Conservation (phyloP, 2,797 vertebrate genomes). For the Perdix hodgsoniae region DNA sequence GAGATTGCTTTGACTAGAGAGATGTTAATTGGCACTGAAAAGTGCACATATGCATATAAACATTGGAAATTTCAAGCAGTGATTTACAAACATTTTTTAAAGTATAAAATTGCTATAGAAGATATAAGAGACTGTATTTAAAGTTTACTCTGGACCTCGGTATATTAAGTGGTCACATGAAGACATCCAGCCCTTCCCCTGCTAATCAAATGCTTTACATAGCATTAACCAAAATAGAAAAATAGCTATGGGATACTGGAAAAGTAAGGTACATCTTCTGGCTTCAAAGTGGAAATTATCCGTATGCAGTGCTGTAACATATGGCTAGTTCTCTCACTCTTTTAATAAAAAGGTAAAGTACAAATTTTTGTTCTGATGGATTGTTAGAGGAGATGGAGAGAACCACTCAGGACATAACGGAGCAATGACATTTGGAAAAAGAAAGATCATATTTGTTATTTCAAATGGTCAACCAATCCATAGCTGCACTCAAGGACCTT, state of each 20-base stretch:
- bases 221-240: not conserved
- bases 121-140: slow-evolving; percentile 7
- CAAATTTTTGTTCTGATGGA: not conserved
- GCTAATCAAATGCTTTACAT: slow-evolving; percentile 23
- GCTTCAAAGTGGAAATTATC: not conserved
- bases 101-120: not conserved
- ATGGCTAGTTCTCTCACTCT: not conserved
- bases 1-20: not conserved
- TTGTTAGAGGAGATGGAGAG: not conserved
- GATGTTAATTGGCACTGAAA: slow-evolving; percentile 15
- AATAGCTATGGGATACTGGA: not conserved
- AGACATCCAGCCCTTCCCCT: not conserved
- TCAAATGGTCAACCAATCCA: not conserved
- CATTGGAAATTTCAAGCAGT: not conserved
- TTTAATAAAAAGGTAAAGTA: not conserved
- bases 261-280: not conserved
- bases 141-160: not conserved
- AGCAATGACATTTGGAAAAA: not conserved
- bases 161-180: not conserved
- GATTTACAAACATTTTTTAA: not conserved
- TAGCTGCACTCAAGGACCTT: not conserved
- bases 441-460: not conserved
- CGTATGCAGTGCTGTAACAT: not conserved
- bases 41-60: not conserved
- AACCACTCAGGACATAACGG: not conserved